Evolutionary conservation across 2,797 vertebrate species (phyloP).

Genomic region (Oophaga sylvatica): DNA sequence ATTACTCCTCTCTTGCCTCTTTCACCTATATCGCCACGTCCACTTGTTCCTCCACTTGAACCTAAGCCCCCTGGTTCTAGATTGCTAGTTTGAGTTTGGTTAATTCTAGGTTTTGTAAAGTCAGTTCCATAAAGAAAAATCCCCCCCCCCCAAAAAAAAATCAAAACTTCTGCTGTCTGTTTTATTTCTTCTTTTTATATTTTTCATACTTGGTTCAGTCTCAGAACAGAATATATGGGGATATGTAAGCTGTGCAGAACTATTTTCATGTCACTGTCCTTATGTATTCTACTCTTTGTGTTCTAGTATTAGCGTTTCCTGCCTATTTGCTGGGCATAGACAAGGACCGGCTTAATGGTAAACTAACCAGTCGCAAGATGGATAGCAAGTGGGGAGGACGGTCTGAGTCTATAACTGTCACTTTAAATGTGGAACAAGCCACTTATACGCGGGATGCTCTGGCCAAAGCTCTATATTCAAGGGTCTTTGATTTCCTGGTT

Average conservation of each 20-base stretch:
- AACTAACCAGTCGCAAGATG: slow-evolving; percentile 95
- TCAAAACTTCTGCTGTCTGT: no score
- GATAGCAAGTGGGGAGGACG: slow-evolving; percentile 96
- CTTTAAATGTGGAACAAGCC: slow-evolving; percentile 93
- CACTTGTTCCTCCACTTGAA: no score
- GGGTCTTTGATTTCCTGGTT: slow-evolving; percentile 93
- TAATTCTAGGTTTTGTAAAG: no score
- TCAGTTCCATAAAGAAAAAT: no score
- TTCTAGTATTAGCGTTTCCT: slow-evolving; percentile 90
- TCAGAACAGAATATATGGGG: background rate
- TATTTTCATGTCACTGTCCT: background rate
- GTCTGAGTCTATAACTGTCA: slow-evolving; percentile 91
- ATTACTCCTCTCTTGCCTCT: no score
- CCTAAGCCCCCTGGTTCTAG: no score
- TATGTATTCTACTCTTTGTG: background rate
- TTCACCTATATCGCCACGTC: no score
- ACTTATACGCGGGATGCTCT: slow-evolving; percentile 92
- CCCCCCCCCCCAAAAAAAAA: no score
- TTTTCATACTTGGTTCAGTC: no score
- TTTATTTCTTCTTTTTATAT: no score
- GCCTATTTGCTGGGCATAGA: slow-evolving; percentile 93
- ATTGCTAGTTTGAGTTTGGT: no score
- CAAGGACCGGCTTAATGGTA: slow-evolving; percentile 86
- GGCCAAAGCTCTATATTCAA: slow-evolving; percentile 91
- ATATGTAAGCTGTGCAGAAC: background rate